phyloP scores from a whole-genome alignment of 1,140 invertebrate genomes.

The Schlechtendalia chinensis region DNA sequence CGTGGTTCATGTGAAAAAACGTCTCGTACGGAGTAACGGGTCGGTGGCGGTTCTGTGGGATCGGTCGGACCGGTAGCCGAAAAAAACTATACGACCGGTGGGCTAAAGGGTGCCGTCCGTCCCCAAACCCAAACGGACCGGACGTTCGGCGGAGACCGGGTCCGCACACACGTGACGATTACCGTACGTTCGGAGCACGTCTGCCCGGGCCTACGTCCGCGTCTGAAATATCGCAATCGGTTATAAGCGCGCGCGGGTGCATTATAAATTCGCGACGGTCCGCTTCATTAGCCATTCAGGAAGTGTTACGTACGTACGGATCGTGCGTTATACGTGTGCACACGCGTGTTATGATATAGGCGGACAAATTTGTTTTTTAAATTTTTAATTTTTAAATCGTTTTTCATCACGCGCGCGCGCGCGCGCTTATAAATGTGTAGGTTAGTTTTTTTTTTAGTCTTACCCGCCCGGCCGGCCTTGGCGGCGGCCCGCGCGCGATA shows the following conservation, averaged over 20 bases:
- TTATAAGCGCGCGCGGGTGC: too few species aligned
- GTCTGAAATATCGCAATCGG: background rate
- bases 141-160: too few species aligned
- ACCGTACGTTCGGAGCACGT: background rate
- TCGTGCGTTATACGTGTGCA: too few species aligned
- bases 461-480: constrained; percentile 9
- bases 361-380: background rate
- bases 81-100: too few species aligned
- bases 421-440: background rate
- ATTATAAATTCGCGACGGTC: background rate
- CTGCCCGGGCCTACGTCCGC: too few species aligned
- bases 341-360: background rate
- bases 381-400: background rate
- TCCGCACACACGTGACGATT: too few species aligned
- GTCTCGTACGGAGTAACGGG: too few species aligned
- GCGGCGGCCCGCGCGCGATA: background rate
- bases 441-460: background rate
- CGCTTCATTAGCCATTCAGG: constrained; percentile 17
- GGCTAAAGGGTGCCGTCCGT: too few species aligned
- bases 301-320: background rate
- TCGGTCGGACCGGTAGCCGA: too few species aligned
- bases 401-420: background rate
- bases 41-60: too few species aligned
- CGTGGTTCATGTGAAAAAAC: too few species aligned
- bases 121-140: too few species aligned